Base-by-base conservation (phyloP, 1,140 invertebrate species). In the Arion vulgaris region DNA sequence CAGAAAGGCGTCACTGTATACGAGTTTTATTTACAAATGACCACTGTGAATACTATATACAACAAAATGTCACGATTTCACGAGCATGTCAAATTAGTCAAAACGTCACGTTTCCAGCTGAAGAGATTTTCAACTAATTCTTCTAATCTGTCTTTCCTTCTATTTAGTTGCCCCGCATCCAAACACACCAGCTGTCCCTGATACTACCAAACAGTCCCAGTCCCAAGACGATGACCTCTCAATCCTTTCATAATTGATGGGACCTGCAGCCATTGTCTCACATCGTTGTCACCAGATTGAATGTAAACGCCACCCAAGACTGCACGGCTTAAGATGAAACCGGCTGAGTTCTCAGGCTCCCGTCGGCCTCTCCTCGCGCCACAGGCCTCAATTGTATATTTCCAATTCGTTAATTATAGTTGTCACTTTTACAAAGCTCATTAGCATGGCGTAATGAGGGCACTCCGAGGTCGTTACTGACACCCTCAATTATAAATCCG, bases 401-500 rank as follows among this genome's bases (percentile, higher is more conserved):
- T 71, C 38, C 36, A 5, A 34, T 51, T 51, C 78, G 34, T 80
- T 69, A 80, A 80, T 80, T 80, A 71, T 39, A 71, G 53, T 80
- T 80, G 78, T 80, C 78, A 80, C 34, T 38, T 51, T 71, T 26
- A 71, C 78, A 45, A 71, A 80, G 78, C 78, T 80, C 78, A 80
- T 80, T 80, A 80, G 62, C 62, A 71, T 80, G 78, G 62, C 78
- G 78, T 71, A 80, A 80, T 80, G 78, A 71, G 39, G 32, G 78
- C 62, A 32, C 39, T 36, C 26, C 17, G 39, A 36, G 66, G 41
- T 80, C 78, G 78, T 80, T 80, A 80, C 36, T 49, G 68, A 71
- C 34, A 80, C 36, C 28, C 78, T 80, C 78, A 71, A 80, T 80
- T 80, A 80, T 80, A 80, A 80, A 69, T 71, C 39, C 66, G 1